Conservation (phyloP, 2,113 vertebrate species). For the Leiothrix lutea region DNA sequence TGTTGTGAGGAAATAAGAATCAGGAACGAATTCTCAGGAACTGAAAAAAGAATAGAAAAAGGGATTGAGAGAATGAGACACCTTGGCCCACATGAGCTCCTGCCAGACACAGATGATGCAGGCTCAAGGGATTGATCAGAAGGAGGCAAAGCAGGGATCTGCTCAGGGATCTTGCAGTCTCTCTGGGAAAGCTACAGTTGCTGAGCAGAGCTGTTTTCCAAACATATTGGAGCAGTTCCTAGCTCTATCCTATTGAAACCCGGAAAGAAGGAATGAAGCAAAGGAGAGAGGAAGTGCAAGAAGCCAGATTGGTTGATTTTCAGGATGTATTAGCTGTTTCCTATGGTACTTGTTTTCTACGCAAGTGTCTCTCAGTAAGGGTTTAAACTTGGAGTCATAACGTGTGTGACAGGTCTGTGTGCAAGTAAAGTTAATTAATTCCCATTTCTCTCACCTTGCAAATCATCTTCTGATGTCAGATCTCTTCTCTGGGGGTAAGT, state of each 20-base stretch:
- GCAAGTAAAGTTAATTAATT: background rate
- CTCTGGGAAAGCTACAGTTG: background rate
- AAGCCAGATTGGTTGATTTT: background rate
- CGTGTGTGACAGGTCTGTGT: accelerated
- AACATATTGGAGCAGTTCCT: background rate
- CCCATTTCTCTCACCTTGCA: background rate
- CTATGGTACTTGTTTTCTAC: background rate
- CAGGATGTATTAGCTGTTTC: background rate
- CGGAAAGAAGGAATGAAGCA: background rate
- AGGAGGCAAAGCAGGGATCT: background rate
- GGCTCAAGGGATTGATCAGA: background rate
- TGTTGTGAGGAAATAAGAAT: background rate
- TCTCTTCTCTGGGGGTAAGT: background rate
- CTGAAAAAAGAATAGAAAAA: background rate
- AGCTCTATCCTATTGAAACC: background rate
- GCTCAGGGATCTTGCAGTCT: background rate
- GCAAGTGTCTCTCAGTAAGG: background rate
- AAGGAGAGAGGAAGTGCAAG: background rate
- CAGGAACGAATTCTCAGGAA: background rate
- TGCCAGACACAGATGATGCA: background rate
- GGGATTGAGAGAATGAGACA: background rate
- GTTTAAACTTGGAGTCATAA: background rate
- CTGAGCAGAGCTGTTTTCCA: background rate
- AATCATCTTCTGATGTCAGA: background rate
- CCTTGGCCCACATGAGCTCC: background rate